A percentile compares a stretch with the other conserved stretches of the same genome.
These are phyloP conservation scores for Peromyscus maniculatus DNA, from an alignment of 2,113 vertebrate species.

Conservation along the genomic window DNA sequence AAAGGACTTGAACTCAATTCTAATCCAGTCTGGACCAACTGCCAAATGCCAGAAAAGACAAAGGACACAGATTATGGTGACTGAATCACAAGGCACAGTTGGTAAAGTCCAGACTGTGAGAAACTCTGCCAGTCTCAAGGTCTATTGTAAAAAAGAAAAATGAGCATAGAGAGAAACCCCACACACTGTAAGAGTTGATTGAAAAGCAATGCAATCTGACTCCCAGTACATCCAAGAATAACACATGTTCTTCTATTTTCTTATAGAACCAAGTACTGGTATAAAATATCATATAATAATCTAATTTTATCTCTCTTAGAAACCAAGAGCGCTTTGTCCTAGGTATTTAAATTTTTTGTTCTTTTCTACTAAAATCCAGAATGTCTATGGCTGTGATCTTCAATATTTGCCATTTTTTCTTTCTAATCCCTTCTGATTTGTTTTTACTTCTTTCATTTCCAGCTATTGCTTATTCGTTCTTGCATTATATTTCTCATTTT, in stretches of 20 bases:
- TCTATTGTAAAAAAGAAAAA: not conserved
- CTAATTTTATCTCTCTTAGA: not conserved
- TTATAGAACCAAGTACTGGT: not conserved
- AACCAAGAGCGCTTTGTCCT: not conserved
- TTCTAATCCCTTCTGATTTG: not conserved
- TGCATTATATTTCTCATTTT: not conserved
- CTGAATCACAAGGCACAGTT: not conserved
- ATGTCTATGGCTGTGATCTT: not conserved
- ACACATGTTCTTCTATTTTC: not conserved
- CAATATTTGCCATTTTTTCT: not conserved
- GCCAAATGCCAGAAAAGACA: not conserved
- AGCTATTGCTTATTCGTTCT: not conserved
- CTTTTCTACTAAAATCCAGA: not conserved
- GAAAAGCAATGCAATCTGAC: not conserved
- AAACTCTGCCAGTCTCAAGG: not conserved
- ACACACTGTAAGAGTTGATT: not conserved
- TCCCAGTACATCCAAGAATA: not conserved
- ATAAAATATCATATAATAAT: not conserved
- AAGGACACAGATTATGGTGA: not conserved
- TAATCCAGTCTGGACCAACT: not conserved
- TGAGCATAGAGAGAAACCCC: not conserved
- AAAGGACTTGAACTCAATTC: not conserved
- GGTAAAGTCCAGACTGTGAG: not conserved
- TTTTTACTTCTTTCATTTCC: not conserved
- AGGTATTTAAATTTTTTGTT: not conserved